Evolutionary conservation across 2,113 vertebrate species (phyloP).

Genomic region (Seriola aureovittata): DNA sequence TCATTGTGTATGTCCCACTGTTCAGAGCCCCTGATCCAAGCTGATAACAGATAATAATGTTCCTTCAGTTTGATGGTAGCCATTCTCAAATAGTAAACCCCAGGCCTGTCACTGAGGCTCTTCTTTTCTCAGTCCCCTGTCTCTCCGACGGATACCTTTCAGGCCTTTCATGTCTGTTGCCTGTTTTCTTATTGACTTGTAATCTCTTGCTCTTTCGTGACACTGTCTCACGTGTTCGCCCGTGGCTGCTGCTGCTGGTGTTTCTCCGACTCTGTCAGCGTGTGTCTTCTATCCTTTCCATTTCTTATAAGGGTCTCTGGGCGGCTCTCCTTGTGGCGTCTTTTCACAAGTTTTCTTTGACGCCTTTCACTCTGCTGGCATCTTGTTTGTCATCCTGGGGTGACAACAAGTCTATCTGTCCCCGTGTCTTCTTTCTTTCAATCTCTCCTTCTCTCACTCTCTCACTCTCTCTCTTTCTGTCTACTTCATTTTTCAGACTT

Average conservation of each 20-base stretch:
- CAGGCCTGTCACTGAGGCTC: slow-evolving; percentile 16
- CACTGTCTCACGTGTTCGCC: slow-evolving; percentile 18
- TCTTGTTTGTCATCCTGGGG: slow-evolving; percentile 45
- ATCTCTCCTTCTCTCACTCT: neutral
- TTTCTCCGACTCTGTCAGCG: slow-evolving; percentile 28
- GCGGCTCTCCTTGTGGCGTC: slow-evolving; percentile 4
- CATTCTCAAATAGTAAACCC: slow-evolving; percentile 40
- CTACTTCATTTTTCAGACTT: slow-evolving; percentile 86
- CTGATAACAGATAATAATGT: slow-evolving; percentile 70
- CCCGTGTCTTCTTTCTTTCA: slow-evolving; percentile 18
- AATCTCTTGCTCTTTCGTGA: slow-evolving; percentile 29
- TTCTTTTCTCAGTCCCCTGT: slow-evolving; percentile 30
- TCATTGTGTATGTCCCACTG: slow-evolving; percentile 37
- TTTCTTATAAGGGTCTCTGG: slow-evolving; percentile 33
- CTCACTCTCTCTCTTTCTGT: neutral
- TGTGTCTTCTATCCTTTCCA: slow-evolving; percentile 26
- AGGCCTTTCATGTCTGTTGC: slow-evolving; percentile 54
- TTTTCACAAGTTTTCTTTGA: slow-evolving; percentile 23
- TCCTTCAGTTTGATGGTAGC: slow-evolving; percentile 44
- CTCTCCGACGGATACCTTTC: slow-evolving; percentile 55
- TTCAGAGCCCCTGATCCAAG: slow-evolving; percentile 51
- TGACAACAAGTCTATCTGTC: slow-evolving; percentile 30
- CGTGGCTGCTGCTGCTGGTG: slow-evolving; percentile 20
- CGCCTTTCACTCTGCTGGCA: slow-evolving; percentile 29
- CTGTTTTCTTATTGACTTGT: slow-evolving; percentile 60